Percentiles rank a stretch among this genome's conserved stretches.
phyloP scores from a whole-genome alignment of 2,888 invertebrate species.

The Seira ritae region DNA sequence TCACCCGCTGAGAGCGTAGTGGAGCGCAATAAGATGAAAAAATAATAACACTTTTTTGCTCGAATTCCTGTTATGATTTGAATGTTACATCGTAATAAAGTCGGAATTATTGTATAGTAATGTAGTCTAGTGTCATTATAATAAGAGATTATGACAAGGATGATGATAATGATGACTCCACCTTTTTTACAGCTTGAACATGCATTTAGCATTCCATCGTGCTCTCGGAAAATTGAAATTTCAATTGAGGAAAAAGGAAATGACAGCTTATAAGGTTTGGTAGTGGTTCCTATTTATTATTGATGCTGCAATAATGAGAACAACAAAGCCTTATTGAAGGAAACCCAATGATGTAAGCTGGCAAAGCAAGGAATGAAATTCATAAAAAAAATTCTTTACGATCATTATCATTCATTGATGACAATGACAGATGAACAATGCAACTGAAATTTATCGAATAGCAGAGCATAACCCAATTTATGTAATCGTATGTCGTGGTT shows the following conservation, averaged over 20 bases:
- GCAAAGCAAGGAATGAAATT: conserved; percentile 1
- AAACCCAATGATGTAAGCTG: conserved; percentile 9
- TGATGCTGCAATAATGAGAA: not conserved
- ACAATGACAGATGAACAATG: conserved; percentile 41
- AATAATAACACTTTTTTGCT: conserved; percentile 13
- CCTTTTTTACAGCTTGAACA: conserved; percentile 29
- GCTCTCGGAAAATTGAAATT: conserved; percentile 15
- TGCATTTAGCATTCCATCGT: conserved; percentile 19
- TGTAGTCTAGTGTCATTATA: conserved; percentile 27
- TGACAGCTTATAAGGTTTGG: conserved; percentile 46
- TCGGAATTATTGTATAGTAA: no score
- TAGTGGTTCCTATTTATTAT: conserved; percentile 1
- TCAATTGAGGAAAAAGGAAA: conserved; percentile 53
- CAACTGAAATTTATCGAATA: not conserved
- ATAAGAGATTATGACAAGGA: conserved; percentile 8
- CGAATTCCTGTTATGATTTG: conserved; percentile 32
- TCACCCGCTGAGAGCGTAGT: conserved; percentile 61
- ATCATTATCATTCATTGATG: conserved; percentile 20
- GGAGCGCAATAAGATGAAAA: conserved; percentile 38
- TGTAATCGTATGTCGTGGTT: not conserved
- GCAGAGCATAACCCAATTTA: conserved; percentile 3
- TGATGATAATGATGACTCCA: conserved; percentile 47
- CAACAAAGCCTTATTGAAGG: conserved; percentile 3
- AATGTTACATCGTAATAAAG: conserved; percentile 3
- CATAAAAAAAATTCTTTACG: conserved; percentile 1